A percentile compares a stretch with the other conserved stretches of the same genome.
These are phyloP conservation scores for Hippocampus mohnikei DNA, from an alignment of 2,113 vertebrate species.

Conservation along the genomic window DNA sequence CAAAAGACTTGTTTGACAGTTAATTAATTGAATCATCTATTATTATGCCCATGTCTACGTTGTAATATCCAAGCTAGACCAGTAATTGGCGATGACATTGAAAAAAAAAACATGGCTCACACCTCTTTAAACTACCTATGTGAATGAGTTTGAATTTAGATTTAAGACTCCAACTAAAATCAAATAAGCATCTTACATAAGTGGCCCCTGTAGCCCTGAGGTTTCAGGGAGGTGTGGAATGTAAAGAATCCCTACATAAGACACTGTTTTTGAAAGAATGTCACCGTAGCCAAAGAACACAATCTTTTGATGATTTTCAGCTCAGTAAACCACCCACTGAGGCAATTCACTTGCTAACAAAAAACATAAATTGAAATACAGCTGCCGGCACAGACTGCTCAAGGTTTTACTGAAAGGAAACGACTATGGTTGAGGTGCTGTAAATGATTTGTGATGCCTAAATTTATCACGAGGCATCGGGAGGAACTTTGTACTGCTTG, in stretches of 20 bases:
- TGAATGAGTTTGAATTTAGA: no score
- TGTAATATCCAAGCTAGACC: background rate
- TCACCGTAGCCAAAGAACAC: slow-evolving; percentile 4
- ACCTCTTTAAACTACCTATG: no score
- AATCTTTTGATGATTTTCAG: slow-evolving; percentile 7
- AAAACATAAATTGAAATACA: slow-evolving; percentile 1
- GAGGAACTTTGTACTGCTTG: background rate
- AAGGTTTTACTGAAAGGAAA: background rate
- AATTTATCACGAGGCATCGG: background rate
- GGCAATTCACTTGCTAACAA: slow-evolving; percentile 1
- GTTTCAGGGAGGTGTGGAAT: slow-evolving; percentile 19
- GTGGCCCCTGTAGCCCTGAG: background rate
- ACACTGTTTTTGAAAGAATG: background rate
- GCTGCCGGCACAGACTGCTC: background rate
- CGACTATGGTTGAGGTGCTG: background rate
- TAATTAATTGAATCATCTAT: no score
- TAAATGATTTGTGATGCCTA: slow-evolving; percentile 4
- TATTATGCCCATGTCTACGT: no score
- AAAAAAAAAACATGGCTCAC: background rate
- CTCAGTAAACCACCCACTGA: background rate
- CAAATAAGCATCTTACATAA: background rate
- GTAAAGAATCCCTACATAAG: slow-evolving; percentile 4
- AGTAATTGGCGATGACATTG: background rate
- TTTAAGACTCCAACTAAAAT: background rate
- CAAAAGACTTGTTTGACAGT: no score